Percentiles rank a stretch among this genome's conserved stretches.
Conservation (phyloP, 2,888 invertebrate genomes). For the Anorthoa munda region DNA sequence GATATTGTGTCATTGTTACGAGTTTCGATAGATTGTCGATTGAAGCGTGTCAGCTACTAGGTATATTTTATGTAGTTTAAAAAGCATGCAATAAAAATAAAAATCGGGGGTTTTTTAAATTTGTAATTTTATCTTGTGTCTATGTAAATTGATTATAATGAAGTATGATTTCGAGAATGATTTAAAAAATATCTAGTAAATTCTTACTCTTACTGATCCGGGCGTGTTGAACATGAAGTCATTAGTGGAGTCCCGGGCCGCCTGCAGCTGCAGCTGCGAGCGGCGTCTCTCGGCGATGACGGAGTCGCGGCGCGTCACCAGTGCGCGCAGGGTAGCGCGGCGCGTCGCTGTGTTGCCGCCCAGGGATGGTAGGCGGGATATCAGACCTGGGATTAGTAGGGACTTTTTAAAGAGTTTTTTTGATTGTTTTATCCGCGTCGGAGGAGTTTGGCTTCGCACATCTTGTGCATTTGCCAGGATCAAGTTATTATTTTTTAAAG, state of each 20-base stretch:
- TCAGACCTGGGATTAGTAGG: conserved; percentile 67
- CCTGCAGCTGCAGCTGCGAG: conserved; percentile 86
- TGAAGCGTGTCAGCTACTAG: too few relatives aligned
- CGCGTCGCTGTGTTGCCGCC: conserved; percentile 90
- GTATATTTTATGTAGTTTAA: too few relatives aligned
- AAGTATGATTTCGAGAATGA: neutral
- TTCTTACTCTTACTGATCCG: conserved; percentile 69
- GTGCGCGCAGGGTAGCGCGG: conserved; percentile 95
- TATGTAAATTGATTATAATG: neutral
- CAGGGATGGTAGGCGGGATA: conserved; percentile 80
- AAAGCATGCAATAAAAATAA: too few relatives aligned
- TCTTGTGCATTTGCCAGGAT: too few relatives aligned
- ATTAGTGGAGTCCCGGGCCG: conserved; percentile 69
- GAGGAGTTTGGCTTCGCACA: too few relatives aligned
- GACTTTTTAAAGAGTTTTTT: too few relatives aligned
- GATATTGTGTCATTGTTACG: too few relatives aligned
- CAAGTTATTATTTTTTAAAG: neutral
- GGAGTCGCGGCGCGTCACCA: conserved; percentile 95
- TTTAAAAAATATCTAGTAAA: neutral
- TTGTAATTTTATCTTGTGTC: too few relatives aligned
- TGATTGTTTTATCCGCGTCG: too few relatives aligned
- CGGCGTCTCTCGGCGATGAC: conserved; percentile 93
- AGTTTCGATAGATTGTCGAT: too few relatives aligned
- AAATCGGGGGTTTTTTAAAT: too few relatives aligned
- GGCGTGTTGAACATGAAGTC: conserved; percentile 78